Conservation (phyloP, 2,888 invertebrate species). For the Aphidoletes aphidimyza region DNA sequence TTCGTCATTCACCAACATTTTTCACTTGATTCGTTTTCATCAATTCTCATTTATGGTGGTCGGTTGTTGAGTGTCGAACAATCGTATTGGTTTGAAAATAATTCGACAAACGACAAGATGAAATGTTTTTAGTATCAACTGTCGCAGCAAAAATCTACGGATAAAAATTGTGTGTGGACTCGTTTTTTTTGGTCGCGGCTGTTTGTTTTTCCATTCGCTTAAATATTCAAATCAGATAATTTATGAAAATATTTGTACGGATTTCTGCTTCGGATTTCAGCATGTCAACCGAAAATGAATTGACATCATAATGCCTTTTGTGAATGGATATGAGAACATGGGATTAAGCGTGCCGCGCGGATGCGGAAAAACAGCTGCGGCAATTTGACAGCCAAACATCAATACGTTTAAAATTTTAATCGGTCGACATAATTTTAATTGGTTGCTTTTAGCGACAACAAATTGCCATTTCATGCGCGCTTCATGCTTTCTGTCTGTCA, state of each 20-base stretch:
- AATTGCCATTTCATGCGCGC: constrained; percentile 49
- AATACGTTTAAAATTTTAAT: constrained; percentile 53
- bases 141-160: background rate
- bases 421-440: constrained; percentile 52
- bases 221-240: constrained; percentile 51
- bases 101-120: constrained; percentile 28
- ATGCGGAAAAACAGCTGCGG: constrained; percentile 21
- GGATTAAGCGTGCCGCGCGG: constrained; percentile 11
- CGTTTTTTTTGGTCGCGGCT: background rate
- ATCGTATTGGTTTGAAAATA: background rate
- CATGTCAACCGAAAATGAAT: constrained; percentile 49
- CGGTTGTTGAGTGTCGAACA: background rate
- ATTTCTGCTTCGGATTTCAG: constrained; percentile 18
- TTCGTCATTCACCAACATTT: background rate
- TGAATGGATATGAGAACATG: constrained; percentile 33
- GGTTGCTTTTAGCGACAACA: constrained; percentile 53
- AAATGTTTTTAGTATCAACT: background rate
- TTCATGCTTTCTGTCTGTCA: constrained; percentile 52
- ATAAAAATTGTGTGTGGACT: background rate
- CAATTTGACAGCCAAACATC: constrained; percentile 47
- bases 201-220: background rate
- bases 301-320: constrained; percentile 49
- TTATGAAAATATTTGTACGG: constrained; percentile 35
- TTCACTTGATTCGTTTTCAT: background rate
- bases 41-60: background rate